Conservation (phyloP, 2,888 invertebrate genomes). For the Pammene aurita region DNA sequence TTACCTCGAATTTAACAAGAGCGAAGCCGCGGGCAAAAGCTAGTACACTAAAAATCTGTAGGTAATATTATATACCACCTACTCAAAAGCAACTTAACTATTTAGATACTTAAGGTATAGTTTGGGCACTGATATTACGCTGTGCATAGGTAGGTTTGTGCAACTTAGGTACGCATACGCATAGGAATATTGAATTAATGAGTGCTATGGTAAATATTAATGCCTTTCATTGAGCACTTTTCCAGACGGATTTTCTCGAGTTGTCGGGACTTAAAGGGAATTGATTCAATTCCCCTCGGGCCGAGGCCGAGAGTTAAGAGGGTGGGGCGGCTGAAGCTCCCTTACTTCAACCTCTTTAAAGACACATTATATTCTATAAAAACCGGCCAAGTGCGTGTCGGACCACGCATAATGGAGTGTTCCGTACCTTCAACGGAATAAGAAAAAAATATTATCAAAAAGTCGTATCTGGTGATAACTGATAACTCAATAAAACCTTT, state of each 20-base stretch:
- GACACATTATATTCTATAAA: constrained; percentile 16
- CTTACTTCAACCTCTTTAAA: constrained; percentile 20
- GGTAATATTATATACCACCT: too few species aligned
- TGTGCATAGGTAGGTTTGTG: too few species aligned
- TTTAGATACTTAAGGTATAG: too few species aligned
- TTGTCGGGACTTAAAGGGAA: constrained; percentile 64
- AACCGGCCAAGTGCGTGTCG: neutral
- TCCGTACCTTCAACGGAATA: neutral
- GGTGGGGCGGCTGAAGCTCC: constrained; percentile 50
- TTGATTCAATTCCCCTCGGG: constrained; percentile 75
- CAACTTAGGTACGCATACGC: too few species aligned
- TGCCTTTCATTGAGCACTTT: constrained; percentile 57
- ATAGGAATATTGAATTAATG: neutral
- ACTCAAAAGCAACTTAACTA: too few species aligned
- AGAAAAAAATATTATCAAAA: too few species aligned
- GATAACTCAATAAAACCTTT: too few species aligned
- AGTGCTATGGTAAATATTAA: constrained; percentile 9
- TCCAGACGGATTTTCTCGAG: constrained; percentile 63
- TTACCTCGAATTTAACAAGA: too few species aligned
- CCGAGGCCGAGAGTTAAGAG: constrained; percentile 40
- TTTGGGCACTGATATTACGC: too few species aligned
- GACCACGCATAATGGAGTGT: constrained; percentile 11
- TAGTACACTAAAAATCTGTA: too few species aligned
- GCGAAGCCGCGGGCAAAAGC: too few species aligned
- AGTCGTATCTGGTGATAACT: too few species aligned